Base-by-base conservation (phyloP, 2,113 vertebrate species). In the Galbula dea region DNA sequence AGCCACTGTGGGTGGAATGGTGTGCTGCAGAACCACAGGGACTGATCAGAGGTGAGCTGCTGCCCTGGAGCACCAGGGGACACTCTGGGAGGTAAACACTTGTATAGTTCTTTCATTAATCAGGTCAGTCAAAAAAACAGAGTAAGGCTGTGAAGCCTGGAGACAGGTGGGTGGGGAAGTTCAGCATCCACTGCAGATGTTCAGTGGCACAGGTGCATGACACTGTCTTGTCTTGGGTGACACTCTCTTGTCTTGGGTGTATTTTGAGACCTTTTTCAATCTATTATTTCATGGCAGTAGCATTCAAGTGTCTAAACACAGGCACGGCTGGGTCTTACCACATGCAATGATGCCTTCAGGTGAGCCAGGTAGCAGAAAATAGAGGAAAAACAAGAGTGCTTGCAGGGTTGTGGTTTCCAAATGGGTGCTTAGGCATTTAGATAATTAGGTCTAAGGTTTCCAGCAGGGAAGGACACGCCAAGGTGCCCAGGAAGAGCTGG, bases 1-100 rank as follows among this genome's bases (percentile, higher is more conserved):
- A 21, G 9, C 27, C 0, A 1, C 26, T 0, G 1, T 4, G n/a
- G 9, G 2, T 12, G 1, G 1, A 32, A 11, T 4, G 30, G 49
- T 7, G 62, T 10, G 67, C 73, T 22, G 62, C 66, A 75, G 72
- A 23, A 7, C 61, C 15, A 7, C 34, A 19, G 66, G 46, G 15
- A 15, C 26, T 76, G 63, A 27, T 1, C 0, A 2, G 36, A 21
- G 29, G 13, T 2, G 34, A 27, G 15, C 55, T 59, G 62, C 27
- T 2, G 0, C 18, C 55, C 59, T 21, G 9, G 34, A 54, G 77
- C 51, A 14, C 12, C 34, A 10, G 37, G 20, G 34, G 51, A 52
- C 46, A 8, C 19, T 3, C 0, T 3, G 46, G 11, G 12, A 36
- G 8, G n/a, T 15, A 24, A 55, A 20, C 23, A 30, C 6, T n/a